Evolutionary conservation across 2,797 vertebrate species (phyloP), one percentile per base, ranked within the genome.

Genomic region (Propithecus deckenii): DNA sequence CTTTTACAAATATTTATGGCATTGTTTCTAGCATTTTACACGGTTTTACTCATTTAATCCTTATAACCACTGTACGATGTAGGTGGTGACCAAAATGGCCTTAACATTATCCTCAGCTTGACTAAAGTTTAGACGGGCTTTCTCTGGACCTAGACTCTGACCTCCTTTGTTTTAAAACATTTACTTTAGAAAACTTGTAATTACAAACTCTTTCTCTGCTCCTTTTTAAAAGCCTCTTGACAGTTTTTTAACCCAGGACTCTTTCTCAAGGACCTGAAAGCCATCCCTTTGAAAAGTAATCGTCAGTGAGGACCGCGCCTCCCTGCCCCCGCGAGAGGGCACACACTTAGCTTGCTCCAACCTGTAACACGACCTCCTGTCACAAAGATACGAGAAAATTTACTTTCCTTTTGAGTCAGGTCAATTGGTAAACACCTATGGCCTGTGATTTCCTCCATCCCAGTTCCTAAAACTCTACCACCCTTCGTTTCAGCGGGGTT

Each of bases 301-400:
- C 32, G 35, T 89, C 50, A 50, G 18, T n/a, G 35, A 65, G 75
- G 20, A 61, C 0, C n/a, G 25, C 20, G 7, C 18, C 9, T 59
- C 25, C 20, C 5, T 1, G 2, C 71, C 14, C 69, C n/a, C 22
- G 2, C 3, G 11, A 46, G 1, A 78, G 11, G 11, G 9, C 0
- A 61, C 13, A 55, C 35, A 9, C 11, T 38, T 80, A 69, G 9
- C 32, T 72, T 23, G 50, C 12, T 43, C 46, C 38, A 32, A 52
- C 20, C 43, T 74, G 38, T 71, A 74, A 72, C 79, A 57, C 13
- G 30, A 50, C 17, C 14, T 78, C 7, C 43, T 41, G 25, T 46
- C 65, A 76, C 74, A 85, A 57, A 86, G 30, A 57, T 52, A 59
- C 0, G 0, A 35, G 41, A 74, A 76, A 63, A 59, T 48, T 20